Evolutionary conservation across 2,113 vertebrate genomes (phyloP).

Genomic region (Gorsachius goisagi): DNA sequence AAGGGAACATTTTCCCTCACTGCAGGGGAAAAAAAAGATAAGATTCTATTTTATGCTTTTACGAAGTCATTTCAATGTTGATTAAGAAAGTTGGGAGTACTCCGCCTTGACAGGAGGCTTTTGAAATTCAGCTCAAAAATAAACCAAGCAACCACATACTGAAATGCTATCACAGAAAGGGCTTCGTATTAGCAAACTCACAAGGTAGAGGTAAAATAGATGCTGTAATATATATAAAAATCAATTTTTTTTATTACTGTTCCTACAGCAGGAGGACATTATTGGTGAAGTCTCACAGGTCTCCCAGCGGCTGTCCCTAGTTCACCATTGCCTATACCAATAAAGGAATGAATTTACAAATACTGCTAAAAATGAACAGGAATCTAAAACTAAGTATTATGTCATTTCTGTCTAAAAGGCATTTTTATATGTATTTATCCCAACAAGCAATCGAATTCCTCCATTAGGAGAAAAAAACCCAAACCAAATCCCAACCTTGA

Average conservation of each 20-base stretch:
- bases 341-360: neutral
- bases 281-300: neutral
- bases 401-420: neutral
- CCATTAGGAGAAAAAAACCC: neutral
- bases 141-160: neutral
- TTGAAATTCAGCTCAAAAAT: neutral
- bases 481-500: neutral
- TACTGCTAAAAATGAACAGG: neutral
- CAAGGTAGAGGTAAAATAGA: neutral
- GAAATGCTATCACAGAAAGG: neutral
- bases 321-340: neutral
- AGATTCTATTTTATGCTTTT: neutral
- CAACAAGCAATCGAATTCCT: neutral
- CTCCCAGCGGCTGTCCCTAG: neutral
- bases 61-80: neutral
- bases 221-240: too few relatives aligned
- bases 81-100: neutral
- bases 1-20: neutral
- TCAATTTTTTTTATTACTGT: neutral
- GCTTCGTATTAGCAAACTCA: neutral
- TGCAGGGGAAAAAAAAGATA: neutral
- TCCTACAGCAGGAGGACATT: neutral
- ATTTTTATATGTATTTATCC: neutral
- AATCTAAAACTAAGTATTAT: neutral
- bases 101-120: neutral